phyloP scores from a whole-genome alignment of 2,888 invertebrate species.

The Plebejus anna region DNA sequence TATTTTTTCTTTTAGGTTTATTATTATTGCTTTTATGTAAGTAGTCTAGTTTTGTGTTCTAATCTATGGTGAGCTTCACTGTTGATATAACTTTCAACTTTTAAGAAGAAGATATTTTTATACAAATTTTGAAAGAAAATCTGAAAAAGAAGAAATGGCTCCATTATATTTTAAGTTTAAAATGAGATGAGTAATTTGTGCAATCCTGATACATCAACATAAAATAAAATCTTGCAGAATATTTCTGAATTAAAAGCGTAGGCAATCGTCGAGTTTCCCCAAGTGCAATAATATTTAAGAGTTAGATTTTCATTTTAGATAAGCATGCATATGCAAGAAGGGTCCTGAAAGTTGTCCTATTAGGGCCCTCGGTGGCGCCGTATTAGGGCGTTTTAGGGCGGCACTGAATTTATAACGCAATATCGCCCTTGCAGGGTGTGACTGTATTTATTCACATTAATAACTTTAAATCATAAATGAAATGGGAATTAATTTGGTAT shows the following conservation, averaged over 20 bases:
- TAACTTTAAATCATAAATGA: not conserved
- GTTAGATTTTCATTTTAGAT: conserved; percentile 11
- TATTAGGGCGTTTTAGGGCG: conserved; percentile 62
- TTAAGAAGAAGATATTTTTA: too few species aligned
- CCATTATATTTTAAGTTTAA: too few species aligned
- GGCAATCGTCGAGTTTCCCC: not conserved
- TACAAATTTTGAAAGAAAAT: too few species aligned
- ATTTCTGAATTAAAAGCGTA: not conserved
- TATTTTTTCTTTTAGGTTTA: not conserved
- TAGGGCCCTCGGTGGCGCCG: conserved; percentile 54
- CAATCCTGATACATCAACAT: not conserved
- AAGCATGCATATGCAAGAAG: conserved; percentile 20
- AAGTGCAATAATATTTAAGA: conserved; percentile 15
- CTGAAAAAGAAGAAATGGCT: too few species aligned
- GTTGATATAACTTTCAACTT: not conserved
- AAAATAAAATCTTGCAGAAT: not conserved
- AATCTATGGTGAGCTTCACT: not conserved
- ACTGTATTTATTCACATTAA: not conserved
- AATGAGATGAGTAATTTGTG: too few species aligned
- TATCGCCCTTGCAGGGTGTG: not conserved
- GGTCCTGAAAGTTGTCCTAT: conserved; percentile 59
- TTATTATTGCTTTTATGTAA: not conserved
- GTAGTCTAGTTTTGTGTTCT: not conserved
- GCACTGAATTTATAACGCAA: conserved; percentile 59
- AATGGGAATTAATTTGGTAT: not conserved